Conservation (phyloP, 2,113 vertebrate species). For the Eupsittula cactorum region DNA sequence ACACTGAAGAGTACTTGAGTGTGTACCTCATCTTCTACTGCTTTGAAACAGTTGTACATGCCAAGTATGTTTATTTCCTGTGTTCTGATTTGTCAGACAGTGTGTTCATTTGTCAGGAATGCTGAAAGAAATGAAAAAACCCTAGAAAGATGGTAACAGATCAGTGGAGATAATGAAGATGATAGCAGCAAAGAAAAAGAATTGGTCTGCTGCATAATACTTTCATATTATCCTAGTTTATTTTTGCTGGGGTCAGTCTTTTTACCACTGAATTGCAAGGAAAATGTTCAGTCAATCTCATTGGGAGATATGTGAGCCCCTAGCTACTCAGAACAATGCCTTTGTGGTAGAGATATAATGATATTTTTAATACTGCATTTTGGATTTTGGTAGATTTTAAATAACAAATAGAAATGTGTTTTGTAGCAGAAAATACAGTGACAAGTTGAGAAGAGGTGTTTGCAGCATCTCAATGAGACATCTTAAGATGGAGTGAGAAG, state of each 20-base stretch:
- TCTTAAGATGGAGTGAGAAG: rapidly evolving
- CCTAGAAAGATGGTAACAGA: background rate
- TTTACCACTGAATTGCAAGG: background rate
- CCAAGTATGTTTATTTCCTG: background rate
- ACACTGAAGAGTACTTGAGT: background rate
- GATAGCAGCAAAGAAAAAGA: background rate
- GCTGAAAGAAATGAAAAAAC: background rate
- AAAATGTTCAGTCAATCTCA: background rate
- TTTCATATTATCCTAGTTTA: background rate
- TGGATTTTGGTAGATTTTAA: background rate
- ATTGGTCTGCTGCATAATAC: background rate
- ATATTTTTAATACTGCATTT: background rate
- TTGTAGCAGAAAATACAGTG: background rate
- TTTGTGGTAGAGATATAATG: background rate
- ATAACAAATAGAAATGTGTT: background rate
- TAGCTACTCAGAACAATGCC: background rate
- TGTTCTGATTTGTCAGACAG: background rate
- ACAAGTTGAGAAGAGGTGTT: background rate
- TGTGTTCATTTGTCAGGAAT: background rate
- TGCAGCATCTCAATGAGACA: background rate
- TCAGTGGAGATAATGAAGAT: background rate
- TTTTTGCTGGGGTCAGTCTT: background rate
- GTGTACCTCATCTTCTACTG: background rate
- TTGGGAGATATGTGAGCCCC: background rate
- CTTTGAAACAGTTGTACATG: background rate